Evolutionary conservation across 2,888 invertebrate genomes (phyloP).

Genomic region (Drosophila testacea): DNA sequence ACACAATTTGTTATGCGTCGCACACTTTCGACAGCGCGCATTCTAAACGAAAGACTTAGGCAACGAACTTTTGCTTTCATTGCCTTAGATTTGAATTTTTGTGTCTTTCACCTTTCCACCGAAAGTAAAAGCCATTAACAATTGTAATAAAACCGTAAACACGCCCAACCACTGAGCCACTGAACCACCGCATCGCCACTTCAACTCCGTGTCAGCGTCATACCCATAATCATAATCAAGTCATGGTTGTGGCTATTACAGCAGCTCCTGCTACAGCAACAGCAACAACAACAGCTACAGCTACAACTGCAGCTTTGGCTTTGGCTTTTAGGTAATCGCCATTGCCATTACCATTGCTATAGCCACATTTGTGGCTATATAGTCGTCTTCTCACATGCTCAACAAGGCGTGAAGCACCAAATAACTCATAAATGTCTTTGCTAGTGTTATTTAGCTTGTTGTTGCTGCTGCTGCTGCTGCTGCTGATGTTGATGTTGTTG

Average conservation of each 20-base stretch:
- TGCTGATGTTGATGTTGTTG: slow-evolving; percentile 25
- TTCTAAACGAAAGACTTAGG: slow-evolving; percentile 61
- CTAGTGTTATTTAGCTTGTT: slow-evolving; percentile 29
- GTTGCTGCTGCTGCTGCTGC: slow-evolving; percentile 17
- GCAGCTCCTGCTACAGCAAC: slow-evolving; percentile 39
- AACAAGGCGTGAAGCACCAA: slow-evolving; percentile 78
- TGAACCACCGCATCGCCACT: slow-evolving; percentile 10
- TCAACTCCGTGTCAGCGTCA: slow-evolving; percentile 40
- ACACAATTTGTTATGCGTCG: slow-evolving; percentile 51
- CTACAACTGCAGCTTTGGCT: slow-evolving; percentile 17
- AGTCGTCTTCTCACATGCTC: slow-evolving; percentile 60
- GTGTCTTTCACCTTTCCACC: slow-evolving; percentile 49
- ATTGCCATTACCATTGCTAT: slow-evolving; percentile 38
- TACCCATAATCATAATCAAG: slow-evolving; percentile 53
- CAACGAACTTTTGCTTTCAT: slow-evolving; percentile 59
- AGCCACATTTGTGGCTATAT: slow-evolving; percentile 42
- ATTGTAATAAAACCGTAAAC: slow-evolving; percentile 58
- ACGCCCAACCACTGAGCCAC: slow-evolving; percentile 22
- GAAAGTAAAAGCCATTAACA: slow-evolving; percentile 72
- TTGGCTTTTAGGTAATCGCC: slow-evolving; percentile 62
- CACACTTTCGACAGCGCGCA: slow-evolving; percentile 65
- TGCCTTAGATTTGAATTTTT: slow-evolving; percentile 33
- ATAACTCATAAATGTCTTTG: slow-evolving; percentile 53
- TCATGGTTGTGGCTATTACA: slow-evolving; percentile 64
- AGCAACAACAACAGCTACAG: background rate